Evolutionary conservation across 2,888 invertebrate species (phyloP).

Genomic region (Tinea pellionella): DNA sequence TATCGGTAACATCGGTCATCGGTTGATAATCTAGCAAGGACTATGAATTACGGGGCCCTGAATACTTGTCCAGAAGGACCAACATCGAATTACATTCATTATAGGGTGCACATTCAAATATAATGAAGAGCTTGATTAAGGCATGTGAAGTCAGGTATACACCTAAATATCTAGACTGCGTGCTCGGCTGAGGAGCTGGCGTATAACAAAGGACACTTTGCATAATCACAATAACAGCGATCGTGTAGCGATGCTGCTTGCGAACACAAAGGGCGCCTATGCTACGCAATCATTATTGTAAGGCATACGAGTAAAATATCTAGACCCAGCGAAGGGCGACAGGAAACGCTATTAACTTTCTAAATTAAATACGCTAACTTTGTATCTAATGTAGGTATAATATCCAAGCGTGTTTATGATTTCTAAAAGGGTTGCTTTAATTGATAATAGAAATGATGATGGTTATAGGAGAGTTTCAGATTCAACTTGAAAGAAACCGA

Average conservation of each 20-base stretch:
- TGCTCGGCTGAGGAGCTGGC: background rate
- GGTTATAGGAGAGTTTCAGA: too few relatives aligned
- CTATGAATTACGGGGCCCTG: too few relatives aligned
- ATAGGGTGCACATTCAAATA: background rate
- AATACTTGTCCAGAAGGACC: too few relatives aligned
- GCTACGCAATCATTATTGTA: slow-evolving; percentile 12
- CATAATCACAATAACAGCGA: slow-evolving; percentile 13
- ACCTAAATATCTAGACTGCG: slow-evolving; percentile 7
- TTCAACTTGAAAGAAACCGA: too few relatives aligned
- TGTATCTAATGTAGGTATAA: too few relatives aligned
- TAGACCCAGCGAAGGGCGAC: background rate
- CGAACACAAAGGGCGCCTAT: slow-evolving; percentile 6
- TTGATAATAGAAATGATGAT: too few relatives aligned
- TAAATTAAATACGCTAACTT: background rate
- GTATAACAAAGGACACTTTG: slow-evolving; percentile 11
- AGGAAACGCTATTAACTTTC: background rate
- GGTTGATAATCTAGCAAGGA: too few relatives aligned
- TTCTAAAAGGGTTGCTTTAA: too few relatives aligned
- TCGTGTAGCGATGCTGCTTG: slow-evolving; percentile 11
- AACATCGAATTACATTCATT: too few relatives aligned
- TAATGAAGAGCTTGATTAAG: slow-evolving; percentile 12
- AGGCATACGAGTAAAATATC: background rate
- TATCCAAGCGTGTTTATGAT: too few relatives aligned
- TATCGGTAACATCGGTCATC: too few relatives aligned
- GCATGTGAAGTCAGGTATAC: slow-evolving; percentile 10